Evolutionary conservation across 2,888 invertebrate species (phyloP).

Genomic region (Drosophila maculinotata): DNA sequence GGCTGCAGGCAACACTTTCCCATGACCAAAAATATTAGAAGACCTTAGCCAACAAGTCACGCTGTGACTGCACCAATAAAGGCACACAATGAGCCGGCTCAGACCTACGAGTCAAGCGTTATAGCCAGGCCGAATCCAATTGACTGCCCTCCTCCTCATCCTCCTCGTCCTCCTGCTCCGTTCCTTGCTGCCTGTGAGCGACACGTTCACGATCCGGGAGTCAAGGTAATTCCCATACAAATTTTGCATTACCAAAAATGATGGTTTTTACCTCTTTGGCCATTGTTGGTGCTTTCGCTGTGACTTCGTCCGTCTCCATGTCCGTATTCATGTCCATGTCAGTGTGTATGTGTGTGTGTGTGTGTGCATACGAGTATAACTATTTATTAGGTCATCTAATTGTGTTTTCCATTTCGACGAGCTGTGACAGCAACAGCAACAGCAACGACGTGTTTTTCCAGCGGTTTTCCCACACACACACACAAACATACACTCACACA

Average conservation of each 20-base stretch:
- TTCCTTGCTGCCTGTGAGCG: constrained; percentile 11
- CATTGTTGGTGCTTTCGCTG: constrained; percentile 50
- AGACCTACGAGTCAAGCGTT: constrained; percentile 19
- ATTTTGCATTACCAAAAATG: constrained; percentile 69
- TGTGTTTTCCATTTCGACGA: constrained; percentile 78
- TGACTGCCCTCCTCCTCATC: constrained; percentile 35
- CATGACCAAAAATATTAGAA: constrained; percentile 73
- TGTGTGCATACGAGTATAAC: constrained; percentile 59
- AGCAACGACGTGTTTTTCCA: constrained; percentile 62
- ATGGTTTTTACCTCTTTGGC: constrained; percentile 44
- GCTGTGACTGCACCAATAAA: constrained; percentile 72
- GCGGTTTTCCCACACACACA: constrained; percentile 71
- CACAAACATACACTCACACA: constrained; percentile 18
- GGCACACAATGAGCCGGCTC: constrained; percentile 49
- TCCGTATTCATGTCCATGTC: constrained; percentile 5
- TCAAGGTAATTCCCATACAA: constrained; percentile 77
- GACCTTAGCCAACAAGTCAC: constrained; percentile 63
- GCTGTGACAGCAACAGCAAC: constrained; percentile 36
- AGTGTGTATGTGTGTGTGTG: constrained; percentile 5
- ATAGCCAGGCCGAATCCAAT: constrained; percentile 37
- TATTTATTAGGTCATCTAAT: constrained; percentile 83
- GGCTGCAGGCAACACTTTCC: constrained; percentile 64
- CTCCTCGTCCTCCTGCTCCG: background rate
- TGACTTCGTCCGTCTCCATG: constrained; percentile 9
- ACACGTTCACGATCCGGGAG: constrained; percentile 64